Base-by-base conservation (phyloP, 2,888 invertebrate genomes). In the Lasioglossum morio region DNA sequence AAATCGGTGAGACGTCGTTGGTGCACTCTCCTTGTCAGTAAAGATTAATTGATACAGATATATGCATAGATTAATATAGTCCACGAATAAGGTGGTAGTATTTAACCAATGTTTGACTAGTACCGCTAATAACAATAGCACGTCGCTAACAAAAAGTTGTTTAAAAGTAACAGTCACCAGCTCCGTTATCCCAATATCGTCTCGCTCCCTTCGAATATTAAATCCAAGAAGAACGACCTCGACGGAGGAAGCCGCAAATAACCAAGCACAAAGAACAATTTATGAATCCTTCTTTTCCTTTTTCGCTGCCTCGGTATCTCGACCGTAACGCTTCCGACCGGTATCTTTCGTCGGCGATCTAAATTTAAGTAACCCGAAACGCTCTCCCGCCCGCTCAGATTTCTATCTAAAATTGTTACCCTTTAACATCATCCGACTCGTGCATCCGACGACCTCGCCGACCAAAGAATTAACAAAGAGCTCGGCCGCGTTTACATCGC, bases 391-490 rank as follows among this genome's bases (percentile, higher is more conserved):
- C 10, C 53, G 27, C 60, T 30, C 72, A 73, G 82, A 82, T 73
- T 66, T 48, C 81, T 69, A 82, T 82, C 82, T 82, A 43, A 82
- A 82, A 82, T 80, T 80, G 82, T 82, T 80, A 60, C 81, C 40
- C 53, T 43, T 70, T 80, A 66, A 82, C 73, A 82, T 82, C 82
- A 10, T 66, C 34, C 66, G 34, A 12, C 53, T 40, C 48, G 27
- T 16, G 19, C 19, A 66, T 77, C 66, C 46, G 23, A 40, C 46
- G 34, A n/a, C 23, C 27, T 27, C 43, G 63, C 63, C 30, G 16
- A 16, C 8, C 48, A 12, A 60, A 72, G 81, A 72, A 79, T 79
- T 78, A 79, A 60, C 81, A 37, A 40, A n/a, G 60, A 40, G n/a
- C 37, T 48, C 30, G 40, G 23, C 37, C 60, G 37, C 48, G 77